phyloP scores from a whole-genome alignment of 2,113 vertebrate genomes.

The Aspidoscelis tigris region DNA sequence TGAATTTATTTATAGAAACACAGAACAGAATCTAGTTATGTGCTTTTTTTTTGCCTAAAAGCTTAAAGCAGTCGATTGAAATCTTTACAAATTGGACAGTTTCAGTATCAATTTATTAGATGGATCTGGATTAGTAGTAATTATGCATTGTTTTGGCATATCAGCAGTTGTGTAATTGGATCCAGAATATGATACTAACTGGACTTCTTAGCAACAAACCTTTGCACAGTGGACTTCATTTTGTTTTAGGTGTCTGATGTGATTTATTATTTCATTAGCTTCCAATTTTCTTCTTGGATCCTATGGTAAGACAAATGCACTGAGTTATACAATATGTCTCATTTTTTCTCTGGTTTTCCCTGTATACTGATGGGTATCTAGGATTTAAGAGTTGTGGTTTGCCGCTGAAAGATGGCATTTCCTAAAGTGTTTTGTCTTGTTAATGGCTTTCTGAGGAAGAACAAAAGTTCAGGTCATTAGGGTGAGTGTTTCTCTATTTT shows the following conservation, averaged over 20 bases:
- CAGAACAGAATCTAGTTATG: no score
- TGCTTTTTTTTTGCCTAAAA: not conserved
- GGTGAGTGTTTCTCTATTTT: conserved; percentile 26
- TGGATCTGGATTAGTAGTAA: conserved; percentile 20
- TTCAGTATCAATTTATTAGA: conserved; percentile 11
- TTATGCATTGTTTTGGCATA: conserved; percentile 15
- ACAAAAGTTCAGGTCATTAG: conserved; percentile 43
- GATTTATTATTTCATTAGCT: conserved; percentile 72
- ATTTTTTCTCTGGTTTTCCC: conserved; percentile 14
- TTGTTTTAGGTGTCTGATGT: not conserved
- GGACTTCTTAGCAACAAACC: conserved; percentile 26
- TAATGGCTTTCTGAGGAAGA: conserved; percentile 39
- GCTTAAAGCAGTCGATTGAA: not conserved
- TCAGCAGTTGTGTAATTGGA: not conserved
- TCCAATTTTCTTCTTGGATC: conserved; percentile 62
- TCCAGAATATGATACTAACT: conserved; percentile 7
- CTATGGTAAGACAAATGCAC: conserved; percentile 51
- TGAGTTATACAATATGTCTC: conserved; percentile 46
- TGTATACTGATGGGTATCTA: conserved; percentile 41
- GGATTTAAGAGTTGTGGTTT: conserved; percentile 42
- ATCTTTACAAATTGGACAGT: conserved; percentile 10
- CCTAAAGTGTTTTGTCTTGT: conserved; percentile 35
- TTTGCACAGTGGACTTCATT: conserved; percentile 8
- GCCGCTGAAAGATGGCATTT: conserved; percentile 54
- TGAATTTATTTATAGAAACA: no score